Evolutionary conservation across 2,888 invertebrate species (phyloP), one percentile per base, ranked within the genome.

Genomic region (Drosophila acutilabella): DNA sequence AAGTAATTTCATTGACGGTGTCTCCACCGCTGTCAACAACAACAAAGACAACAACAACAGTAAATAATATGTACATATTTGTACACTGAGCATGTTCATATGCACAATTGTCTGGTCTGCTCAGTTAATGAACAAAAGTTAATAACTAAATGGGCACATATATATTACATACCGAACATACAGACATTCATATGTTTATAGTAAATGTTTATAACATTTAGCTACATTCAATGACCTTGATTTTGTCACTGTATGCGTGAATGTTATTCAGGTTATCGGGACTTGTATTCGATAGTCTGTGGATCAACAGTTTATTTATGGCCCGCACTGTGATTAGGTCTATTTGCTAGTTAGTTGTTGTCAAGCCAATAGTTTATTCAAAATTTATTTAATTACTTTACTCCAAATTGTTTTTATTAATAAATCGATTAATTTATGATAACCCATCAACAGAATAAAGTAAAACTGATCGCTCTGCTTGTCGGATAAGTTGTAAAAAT

Each of bases 1-100:
- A 88, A 88, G 77, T 88, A 83, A 88, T 83, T 88, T 75, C 88
- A 88, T 77, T 79, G 81, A 71, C 64, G 61, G 60, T 51, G 54
- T 14, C 67, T 57, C 33, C 52, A 45, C 50, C 59, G 51, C 54
- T 48, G 45, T 72, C 62, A 72, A 57, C 61, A 58, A 56, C 45
- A 48, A 50, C 58, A 66, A 20, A 16, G 38, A 44, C 40, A 36
- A 40, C 23, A 33, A 42, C 14, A 38, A 7, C 3, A 14, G 1
- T 2, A 20, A 18, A 44, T 13, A 13, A 16, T 48, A 14, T 23
- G 7, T 45, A n/a, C n/a, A 18, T 23, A 36, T 38, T 10, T 18
- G 26, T 52, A 53, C 38, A 53, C 47, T 36, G 58, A 64, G 20
- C 30, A 45, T 66, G 18, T 36, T 11, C 18, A 14, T 38, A 56